Percentiles rank a stretch among this genome's conserved stretches.
Conservation (phyloP, 2,113 vertebrate species). For the Oreamnos americanus region DNA sequence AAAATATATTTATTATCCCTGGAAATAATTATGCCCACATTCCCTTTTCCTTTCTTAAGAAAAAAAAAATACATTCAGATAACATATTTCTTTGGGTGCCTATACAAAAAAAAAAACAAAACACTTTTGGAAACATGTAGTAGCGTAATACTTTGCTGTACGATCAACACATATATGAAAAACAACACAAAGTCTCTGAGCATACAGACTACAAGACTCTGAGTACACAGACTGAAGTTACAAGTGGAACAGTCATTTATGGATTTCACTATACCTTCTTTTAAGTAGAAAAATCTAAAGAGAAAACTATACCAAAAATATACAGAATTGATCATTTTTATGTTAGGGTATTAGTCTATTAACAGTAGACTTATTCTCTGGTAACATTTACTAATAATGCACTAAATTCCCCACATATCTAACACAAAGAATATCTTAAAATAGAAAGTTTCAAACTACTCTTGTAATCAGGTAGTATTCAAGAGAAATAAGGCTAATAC, state of each 20-base stretch:
- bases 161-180: background rate
- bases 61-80: background rate
- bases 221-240: slow-evolving; percentile 1
- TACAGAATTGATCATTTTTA: background rate
- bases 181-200: slow-evolving; percentile 2
- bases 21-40: slow-evolving; percentile 31
- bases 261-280: slow-evolving; percentile 4
- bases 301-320: slow-evolving; percentile 11
- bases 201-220: background rate
- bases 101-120: background rate
- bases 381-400: slow-evolving; percentile 14
- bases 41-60: background rate
- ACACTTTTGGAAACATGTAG: background rate
- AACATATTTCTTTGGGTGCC: background rate
- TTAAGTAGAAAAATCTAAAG: slow-evolving; percentile 13
- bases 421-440: slow-evolving; percentile 27
- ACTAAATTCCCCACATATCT: background rate
- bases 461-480: slow-evolving; percentile 22
- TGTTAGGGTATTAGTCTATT: background rate
- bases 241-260: background rate
- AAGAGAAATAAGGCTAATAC: slow-evolving; percentile 26
- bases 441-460: slow-evolving; percentile 20
- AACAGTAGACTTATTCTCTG: background rate
- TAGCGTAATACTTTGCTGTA: background rate
- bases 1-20: slow-evolving; percentile 37